Evolutionary conservation across 2,888 invertebrate genomes (phyloP).

Genomic region (Cerastoderma edule): DNA sequence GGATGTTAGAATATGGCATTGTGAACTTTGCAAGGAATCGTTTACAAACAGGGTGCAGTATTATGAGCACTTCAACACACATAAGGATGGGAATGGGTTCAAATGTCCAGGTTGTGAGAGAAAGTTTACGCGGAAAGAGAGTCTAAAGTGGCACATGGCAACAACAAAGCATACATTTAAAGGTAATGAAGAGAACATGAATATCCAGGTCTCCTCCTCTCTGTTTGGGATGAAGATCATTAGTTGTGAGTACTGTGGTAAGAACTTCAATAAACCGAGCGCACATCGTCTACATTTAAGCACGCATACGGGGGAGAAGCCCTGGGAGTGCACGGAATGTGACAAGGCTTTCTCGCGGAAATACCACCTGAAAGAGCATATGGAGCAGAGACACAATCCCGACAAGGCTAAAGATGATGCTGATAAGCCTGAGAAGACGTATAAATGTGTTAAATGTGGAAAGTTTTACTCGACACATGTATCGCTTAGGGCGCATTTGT

Average conservation of each 20-base stretch:
- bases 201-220: not conserved
- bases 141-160: conserved; percentile 11
- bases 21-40: conserved; percentile 6
- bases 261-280: not conserved
- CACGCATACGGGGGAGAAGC: conserved; percentile 6
- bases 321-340: not conserved
- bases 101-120: conserved; percentile 16
- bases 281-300: conserved; percentile 2
- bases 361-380: not conserved
- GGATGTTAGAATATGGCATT: conserved; percentile 7
- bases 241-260: not conserved
- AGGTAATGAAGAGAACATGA: not conserved
- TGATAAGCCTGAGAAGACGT: not conserved
- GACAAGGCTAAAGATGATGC: not conserved
- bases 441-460: conserved; percentile 5
- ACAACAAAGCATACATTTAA: not conserved
- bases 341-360: not conserved
- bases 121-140: conserved; percentile 2
- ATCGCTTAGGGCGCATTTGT: not conserved
- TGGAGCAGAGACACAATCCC: not conserved
- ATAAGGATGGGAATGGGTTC: conserved; percentile 9
- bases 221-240: not conserved
- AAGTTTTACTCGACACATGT: conserved; percentile 3
- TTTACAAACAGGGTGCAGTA: not conserved
- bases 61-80: conserved; percentile 12